Conservation (phyloP, 2,797 vertebrate genomes). For the Helostoma temminkii region DNA sequence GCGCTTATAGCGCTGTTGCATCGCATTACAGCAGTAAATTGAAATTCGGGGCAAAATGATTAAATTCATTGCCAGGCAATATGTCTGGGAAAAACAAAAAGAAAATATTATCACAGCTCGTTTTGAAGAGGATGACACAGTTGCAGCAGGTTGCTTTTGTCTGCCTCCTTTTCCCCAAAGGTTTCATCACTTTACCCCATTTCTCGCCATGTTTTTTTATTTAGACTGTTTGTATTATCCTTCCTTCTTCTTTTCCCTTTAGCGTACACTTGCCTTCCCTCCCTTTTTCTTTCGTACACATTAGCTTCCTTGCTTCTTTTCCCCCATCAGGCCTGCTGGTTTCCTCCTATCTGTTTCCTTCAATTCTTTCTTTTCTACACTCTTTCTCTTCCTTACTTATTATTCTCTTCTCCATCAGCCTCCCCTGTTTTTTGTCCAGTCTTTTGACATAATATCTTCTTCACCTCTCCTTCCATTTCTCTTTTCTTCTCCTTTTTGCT, state of each 20-base stretch:
- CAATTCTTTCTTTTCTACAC: too few species aligned
- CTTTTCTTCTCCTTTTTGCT: too few species aligned
- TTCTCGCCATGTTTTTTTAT: slow-evolving; percentile 32
- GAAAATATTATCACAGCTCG: slow-evolving; percentile 57
- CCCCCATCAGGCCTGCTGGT: neutral
- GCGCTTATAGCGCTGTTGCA: slow-evolving; percentile 57
- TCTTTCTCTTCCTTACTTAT: too few species aligned
- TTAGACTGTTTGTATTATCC: slow-evolving; percentile 43
- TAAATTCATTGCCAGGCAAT: slow-evolving; percentile 59
- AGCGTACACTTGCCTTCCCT: neutral
- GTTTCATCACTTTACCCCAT: slow-evolving; percentile 59
- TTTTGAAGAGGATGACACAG: slow-evolving; percentile 63
- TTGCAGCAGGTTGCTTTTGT: slow-evolving; percentile 61
- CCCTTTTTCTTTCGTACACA: neutral
- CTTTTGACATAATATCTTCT: too few species aligned
- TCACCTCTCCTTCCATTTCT: neutral
- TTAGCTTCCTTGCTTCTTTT: neutral
- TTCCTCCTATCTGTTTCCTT: too few species aligned
- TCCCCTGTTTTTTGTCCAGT: too few species aligned
- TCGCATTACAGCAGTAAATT: slow-evolving; percentile 68
- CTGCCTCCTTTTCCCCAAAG: slow-evolving; percentile 33
- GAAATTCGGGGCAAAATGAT: slow-evolving; percentile 67
- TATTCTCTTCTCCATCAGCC: too few species aligned
- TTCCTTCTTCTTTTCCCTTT: neutral
- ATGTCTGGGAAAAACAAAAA: slow-evolving; percentile 64